Base-by-base conservation (phyloP, 2,797 vertebrate genomes). In the Gymnodraco acuticeps region DNA sequence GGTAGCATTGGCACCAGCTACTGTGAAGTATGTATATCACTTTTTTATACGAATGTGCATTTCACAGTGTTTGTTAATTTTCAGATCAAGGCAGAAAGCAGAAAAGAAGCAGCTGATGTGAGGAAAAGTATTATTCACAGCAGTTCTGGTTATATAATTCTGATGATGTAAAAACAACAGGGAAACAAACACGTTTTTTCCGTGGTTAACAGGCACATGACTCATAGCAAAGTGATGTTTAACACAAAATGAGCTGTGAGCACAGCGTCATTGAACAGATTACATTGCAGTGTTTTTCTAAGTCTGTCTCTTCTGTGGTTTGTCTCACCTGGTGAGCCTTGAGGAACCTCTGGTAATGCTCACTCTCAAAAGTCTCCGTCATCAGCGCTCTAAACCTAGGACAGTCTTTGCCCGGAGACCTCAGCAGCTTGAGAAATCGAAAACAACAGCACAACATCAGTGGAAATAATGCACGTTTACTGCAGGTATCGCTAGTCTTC, bases 371-470 rank as follows among this genome's bases (percentile, higher is more conserved):
- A 16, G 95, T 94, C 75, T 96, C 95, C 3, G 89, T 93, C 91
- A 96, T 94, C 79, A 97, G 87, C 8, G 94, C 84, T 17, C 88
- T 92, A 83, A 95, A 96, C 64, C 84, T 89, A 3, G 95, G 95
- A 80, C 96, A 96, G 72, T 93, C 92, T 86, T 93, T 95, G 33
- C 91, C 92, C 15, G 95, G 93, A 66, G 96, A 94, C 86, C 88
- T 95, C 78, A 96, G 71, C 81, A 96, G 91, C 96, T 96, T 87
- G 54, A 82, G 19, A 82, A 74, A 87, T 38, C 1, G 12, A 75
- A 84, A 80, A 85, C 23, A 81, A 64, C 64, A 55, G 47, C 54
- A 64, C 53, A 66, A 53, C 73, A 56, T 77, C 58, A 81, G 64
- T 63, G 45, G 55, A 73, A 81, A 76, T 48, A 31, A 73, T 56